Evolutionary conservation across 2,113 vertebrate genomes (phyloP).

Genomic region (Microtus montanus): DNA sequence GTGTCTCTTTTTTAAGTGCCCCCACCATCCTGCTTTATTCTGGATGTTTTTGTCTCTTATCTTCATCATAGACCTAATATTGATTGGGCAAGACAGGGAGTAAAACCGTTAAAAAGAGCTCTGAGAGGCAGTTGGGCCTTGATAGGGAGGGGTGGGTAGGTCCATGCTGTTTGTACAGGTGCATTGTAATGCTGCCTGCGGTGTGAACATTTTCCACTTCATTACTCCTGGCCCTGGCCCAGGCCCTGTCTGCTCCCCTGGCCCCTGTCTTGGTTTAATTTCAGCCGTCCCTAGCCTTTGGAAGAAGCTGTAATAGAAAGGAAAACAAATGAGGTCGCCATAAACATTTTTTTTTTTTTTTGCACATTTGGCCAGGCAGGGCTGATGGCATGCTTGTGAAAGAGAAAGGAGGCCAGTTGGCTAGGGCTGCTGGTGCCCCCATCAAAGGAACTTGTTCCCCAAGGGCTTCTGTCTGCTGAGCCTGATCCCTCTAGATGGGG

Average conservation of each 20-base stretch:
- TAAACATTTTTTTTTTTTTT: conserved; percentile 75
- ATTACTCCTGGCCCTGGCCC: conserved; percentile 87
- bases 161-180: conserved; percentile 89
- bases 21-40: background rate
- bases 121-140: conserved; percentile 30
- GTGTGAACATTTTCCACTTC: conserved; percentile 90
- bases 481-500: conserved; percentile 16
- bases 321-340: conserved; percentile 81
- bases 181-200: conserved; percentile 82
- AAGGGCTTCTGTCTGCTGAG: conserved; percentile 35
- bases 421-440: background rate
- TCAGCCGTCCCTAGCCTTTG: conserved; percentile 79
- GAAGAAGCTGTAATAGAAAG: conserved; percentile 83
- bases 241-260: conserved; percentile 72
- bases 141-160: conserved; percentile 75
- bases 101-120: conserved; percentile 68
- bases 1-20: background rate
- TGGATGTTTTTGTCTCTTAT: conserved; percentile 62
- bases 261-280: conserved; percentile 75
- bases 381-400: conserved; percentile 27
- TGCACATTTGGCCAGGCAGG: conserved; percentile 30
- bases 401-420: conserved; percentile 27
- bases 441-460: conserved; percentile 40
- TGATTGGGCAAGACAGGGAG: conserved; percentile 48
- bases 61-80: conserved; percentile 65